Evolutionary conservation across 2,888 invertebrate genomes (phyloP).

Genomic region (Parnassius mnemosyne): DNA sequence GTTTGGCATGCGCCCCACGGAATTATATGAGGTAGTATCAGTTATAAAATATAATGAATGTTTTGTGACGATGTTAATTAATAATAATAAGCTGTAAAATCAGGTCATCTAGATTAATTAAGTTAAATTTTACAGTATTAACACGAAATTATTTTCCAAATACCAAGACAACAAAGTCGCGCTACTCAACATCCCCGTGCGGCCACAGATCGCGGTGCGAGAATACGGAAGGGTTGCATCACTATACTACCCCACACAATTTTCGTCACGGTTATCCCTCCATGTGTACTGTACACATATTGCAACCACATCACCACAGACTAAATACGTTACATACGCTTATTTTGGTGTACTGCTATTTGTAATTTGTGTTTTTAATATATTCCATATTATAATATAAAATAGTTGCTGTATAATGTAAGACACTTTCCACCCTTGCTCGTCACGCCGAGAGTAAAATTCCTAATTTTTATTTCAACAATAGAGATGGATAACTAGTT

Average conservation of each 20-base stretch:
- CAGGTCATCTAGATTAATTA: no score
- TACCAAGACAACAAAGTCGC: conserved; percentile 39
- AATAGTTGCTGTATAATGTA: conserved; percentile 11
- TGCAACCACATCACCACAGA: conserved; percentile 30
- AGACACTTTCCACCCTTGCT: conserved; percentile 45
- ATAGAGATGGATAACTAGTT: conserved; percentile 67
- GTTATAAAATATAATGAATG: no score
- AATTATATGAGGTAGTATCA: no score
- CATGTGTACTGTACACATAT: conserved; percentile 22
- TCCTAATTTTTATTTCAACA: conserved; percentile 68
- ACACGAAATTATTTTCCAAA: conserved; percentile 28
- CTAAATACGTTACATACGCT: conserved; percentile 30
- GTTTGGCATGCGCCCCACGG: no score
- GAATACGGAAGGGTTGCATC: conserved; percentile 72
- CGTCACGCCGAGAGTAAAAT: conserved; percentile 54
- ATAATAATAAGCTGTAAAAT: no score
- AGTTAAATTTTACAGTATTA: no score
- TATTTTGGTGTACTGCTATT: conserved; percentile 24
- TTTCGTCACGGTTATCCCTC: conserved; percentile 66
- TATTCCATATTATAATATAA: conserved; percentile 7
- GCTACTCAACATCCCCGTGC: conserved; percentile 50
- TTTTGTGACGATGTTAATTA: no score
- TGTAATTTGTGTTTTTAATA: not conserved
- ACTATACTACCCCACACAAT: conserved; percentile 50
- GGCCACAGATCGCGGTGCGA: conserved; percentile 62